Evolutionary conservation across 2,797 vertebrate genomes (phyloP).

Genomic region (Rachycentron canadum): DNA sequence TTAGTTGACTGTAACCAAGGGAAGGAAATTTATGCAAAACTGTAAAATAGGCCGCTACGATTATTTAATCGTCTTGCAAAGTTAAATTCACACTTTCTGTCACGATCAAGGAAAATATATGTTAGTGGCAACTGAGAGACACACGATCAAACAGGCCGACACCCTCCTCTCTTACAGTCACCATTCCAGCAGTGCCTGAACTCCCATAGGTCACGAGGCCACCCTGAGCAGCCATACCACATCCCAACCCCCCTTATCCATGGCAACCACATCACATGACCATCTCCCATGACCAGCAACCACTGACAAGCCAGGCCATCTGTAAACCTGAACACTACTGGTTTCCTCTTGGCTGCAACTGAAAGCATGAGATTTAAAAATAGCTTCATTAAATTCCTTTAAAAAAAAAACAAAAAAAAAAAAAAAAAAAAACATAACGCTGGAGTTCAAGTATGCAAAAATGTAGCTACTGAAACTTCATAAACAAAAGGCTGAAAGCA

Average conservation of each 20-base stretch:
- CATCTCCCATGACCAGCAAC: conserved; percentile 70
- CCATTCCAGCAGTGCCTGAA: conserved; percentile 66
- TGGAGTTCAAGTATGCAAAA: not conserved
- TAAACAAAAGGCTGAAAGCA: not conserved
- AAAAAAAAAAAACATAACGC: not conserved
- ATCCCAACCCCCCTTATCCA: conserved; percentile 77
- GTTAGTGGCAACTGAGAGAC: conserved; percentile 15
- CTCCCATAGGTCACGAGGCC: conserved; percentile 75
- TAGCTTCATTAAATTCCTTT: conserved; percentile 8
- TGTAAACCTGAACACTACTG: conserved; percentile 43
- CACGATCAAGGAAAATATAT: conserved; percentile 10
- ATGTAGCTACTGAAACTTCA: not conserved
- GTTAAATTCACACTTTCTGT: conserved; percentile 21
- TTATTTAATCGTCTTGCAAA: not conserved
- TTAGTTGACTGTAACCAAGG: conserved; percentile 18
- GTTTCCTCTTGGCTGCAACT: conserved; percentile 41
- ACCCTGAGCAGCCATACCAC: conserved; percentile 73
- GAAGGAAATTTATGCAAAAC: not conserved
- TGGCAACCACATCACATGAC: conserved; percentile 82
- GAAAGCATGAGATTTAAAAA: conserved; percentile 30
- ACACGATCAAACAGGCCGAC: conserved; percentile 56
- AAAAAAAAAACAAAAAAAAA: too few relatives aligned
- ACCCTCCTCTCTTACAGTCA: conserved; percentile 65
- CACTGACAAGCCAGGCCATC: conserved; percentile 53
- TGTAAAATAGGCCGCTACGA: not conserved